phyloP scores from a whole-genome alignment of 2,888 invertebrate genomes.

The Morinoia aosen region DNA sequence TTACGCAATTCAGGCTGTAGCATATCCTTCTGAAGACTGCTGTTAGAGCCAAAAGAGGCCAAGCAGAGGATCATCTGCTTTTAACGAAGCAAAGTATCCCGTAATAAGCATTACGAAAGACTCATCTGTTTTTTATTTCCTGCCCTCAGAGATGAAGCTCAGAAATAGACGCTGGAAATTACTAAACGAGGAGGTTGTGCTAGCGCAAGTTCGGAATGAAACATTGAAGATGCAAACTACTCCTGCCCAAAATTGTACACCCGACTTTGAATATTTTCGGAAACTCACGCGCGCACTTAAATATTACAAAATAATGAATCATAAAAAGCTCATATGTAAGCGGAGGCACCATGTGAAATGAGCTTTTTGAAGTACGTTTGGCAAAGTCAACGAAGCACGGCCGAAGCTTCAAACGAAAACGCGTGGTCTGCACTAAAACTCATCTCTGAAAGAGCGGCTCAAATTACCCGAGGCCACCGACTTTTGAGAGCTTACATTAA shows the following conservation, averaged over 20 bases:
- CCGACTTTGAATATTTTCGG: background rate
- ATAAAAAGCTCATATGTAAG: background rate
- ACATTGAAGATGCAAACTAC: background rate
- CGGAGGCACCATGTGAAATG: background rate
- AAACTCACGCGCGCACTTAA: background rate
- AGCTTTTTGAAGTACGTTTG: background rate
- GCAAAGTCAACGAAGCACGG: constrained; percentile 15
- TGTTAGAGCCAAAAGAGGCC: background rate
- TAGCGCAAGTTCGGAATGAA: background rate
- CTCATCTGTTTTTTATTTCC: background rate
- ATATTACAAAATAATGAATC: background rate
- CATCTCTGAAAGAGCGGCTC: constrained; percentile 27
- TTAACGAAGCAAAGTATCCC: constrained; percentile 44
- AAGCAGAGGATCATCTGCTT: constrained; percentile 8
- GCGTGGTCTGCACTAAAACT: constrained; percentile 32
- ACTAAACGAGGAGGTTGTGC: background rate
- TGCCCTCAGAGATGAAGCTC: background rate
- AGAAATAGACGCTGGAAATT: background rate
- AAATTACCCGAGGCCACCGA: constrained; percentile 26
- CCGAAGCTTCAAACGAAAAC: constrained; percentile 5
- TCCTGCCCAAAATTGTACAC: background rate
- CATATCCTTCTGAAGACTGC: background rate
- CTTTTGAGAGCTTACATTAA: constrained; percentile 43
- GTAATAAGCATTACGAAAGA: constrained; percentile 25
- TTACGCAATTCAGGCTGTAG: background rate